phyloP scores from a whole-genome alignment of 2,888 invertebrate species.

The Andrena bucephala region DNA sequence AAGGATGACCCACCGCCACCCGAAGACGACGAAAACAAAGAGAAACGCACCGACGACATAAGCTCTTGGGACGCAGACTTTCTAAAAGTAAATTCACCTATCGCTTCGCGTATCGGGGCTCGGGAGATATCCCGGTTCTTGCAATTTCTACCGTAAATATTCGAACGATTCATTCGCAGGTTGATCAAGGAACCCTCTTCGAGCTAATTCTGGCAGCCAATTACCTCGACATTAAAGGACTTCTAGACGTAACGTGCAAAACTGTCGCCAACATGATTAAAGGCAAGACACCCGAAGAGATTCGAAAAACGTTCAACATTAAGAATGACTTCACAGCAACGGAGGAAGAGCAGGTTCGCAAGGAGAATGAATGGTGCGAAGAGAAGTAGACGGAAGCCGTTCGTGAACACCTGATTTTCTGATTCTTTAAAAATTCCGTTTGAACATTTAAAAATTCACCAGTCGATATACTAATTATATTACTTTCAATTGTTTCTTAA shows the following conservation, averaged over 20 bases:
- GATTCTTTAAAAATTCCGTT: conserved; percentile 21
- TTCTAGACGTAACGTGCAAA: conserved; percentile 99
- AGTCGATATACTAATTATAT: neutral
- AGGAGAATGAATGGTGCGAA: conserved; percentile 98
- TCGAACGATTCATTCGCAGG: conserved; percentile 83
- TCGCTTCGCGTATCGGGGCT: too few species aligned
- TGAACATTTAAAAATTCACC: conserved; percentile 17
- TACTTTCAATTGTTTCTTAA: neutral
- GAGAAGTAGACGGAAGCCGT: conserved; percentile 88
- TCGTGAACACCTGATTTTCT: neutral
- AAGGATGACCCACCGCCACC: conserved; percentile 98
- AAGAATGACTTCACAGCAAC: conserved; percentile 98
- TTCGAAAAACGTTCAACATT: conserved; percentile 98
- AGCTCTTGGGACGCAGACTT: conserved; percentile 99
- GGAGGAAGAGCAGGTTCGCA: conserved; percentile 99
- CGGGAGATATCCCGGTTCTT: too few species aligned
- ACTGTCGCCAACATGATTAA: conserved; percentile 99
- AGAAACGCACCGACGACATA: conserved; percentile 99
- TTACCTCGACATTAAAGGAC: conserved; percentile 97
- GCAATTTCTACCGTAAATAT: neutral
- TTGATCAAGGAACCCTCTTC: conserved; percentile 98
- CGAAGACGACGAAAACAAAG: conserved; percentile 98
- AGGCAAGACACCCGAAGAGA: conserved; percentile 98
- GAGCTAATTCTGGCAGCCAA: conserved; percentile 98
- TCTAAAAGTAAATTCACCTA: conserved; percentile 88